Percentiles rank a stretch among this genome's conserved stretches.
Evolutionary conservation across 2,113 vertebrate species (phyloP).

Genomic region (Oncorhynchus kisutch): DNA sequence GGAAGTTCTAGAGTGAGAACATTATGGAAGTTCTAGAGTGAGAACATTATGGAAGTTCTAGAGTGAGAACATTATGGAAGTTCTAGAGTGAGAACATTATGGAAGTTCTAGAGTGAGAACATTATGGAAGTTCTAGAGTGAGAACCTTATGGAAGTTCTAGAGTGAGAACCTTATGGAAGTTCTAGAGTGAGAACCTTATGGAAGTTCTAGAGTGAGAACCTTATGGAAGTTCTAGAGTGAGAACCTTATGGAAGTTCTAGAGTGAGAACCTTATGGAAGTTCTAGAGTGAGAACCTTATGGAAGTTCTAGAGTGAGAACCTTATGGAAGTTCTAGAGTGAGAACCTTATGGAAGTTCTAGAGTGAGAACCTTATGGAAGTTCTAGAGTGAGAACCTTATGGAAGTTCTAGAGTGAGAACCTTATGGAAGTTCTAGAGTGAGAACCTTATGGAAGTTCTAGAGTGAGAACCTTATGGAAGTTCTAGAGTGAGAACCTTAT

Average conservation of each 20-base stretch:
- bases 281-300: conserved; percentile 14
- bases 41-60: too few relatives aligned
- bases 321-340: too few relatives aligned
- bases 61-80: background rate
- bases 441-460: conserved; percentile 4
- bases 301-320: conserved; percentile 16
- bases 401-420: conserved; percentile 17
- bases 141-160: conserved; percentile 18
- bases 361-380: background rate
- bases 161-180: background rate
- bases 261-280: too few relatives aligned
- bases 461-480: background rate
- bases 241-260: background rate
- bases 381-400: too few relatives aligned
- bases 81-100: conserved; percentile 8
- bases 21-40: conserved; percentile 14
- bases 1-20: too few relatives aligned
- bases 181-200: conserved; percentile 16
- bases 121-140: background rate
- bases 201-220: background rate
- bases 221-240: background rate
- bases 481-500: background rate
- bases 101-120: background rate
- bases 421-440: too few relatives aligned
- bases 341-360: too few relatives aligned